Conservation (phyloP, 1,140 invertebrate species). For the Drosophila serrata region DNA sequence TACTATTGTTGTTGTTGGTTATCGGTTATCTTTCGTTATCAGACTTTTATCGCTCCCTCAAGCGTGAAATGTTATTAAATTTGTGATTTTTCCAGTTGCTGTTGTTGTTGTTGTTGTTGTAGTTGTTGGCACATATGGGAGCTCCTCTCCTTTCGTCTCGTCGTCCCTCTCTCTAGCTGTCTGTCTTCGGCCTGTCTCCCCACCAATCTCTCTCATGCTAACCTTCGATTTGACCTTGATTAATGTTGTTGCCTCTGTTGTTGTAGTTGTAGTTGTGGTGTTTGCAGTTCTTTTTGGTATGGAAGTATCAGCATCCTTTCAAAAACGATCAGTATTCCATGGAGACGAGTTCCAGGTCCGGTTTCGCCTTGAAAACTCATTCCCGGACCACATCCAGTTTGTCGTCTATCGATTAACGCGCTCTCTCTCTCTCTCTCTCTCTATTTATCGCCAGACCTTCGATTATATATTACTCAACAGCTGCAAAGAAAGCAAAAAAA, state of each 20-base stretch:
- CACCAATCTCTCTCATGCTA: slow-evolving; percentile 49
- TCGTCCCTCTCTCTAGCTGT: slow-evolving; percentile 46
- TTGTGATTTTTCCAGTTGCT: slow-evolving; percentile 32
- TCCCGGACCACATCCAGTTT: slow-evolving; percentile 39
- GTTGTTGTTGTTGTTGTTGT: slow-evolving; percentile 3
- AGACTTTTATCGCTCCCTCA: slow-evolving; percentile 69
- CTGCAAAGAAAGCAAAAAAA: slow-evolving; percentile 57
- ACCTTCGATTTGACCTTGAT: slow-evolving; percentile 56
- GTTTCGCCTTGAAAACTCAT: slow-evolving; percentile 51
- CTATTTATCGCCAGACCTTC: slow-evolving; percentile 52
- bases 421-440: slow-evolving; percentile 20
- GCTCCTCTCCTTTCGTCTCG: slow-evolving; percentile 40
- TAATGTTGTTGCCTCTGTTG: slow-evolving; percentile 6
- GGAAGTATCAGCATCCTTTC: slow-evolving; percentile 48
- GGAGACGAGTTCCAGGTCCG: slow-evolving; percentile 57
- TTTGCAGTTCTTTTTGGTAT: slow-evolving; percentile 13
- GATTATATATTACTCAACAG: slow-evolving; percentile 49
- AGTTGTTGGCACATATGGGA: slow-evolving; percentile 73
- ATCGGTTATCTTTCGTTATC: slow-evolving; percentile 63
- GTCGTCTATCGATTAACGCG: slow-evolving; percentile 14
- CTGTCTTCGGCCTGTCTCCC: slow-evolving; percentile 53
- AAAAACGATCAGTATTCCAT: slow-evolving; percentile 42
- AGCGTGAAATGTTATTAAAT: slow-evolving; percentile 64
- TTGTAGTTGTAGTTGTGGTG: slow-evolving; percentile 17
- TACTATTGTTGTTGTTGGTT: slow-evolving; percentile 36